A percentile compares a stretch with the other conserved stretches of the same genome.
Conservation (phyloP, 2,113 vertebrate species). For the Chinchilla lanigera region DNA sequence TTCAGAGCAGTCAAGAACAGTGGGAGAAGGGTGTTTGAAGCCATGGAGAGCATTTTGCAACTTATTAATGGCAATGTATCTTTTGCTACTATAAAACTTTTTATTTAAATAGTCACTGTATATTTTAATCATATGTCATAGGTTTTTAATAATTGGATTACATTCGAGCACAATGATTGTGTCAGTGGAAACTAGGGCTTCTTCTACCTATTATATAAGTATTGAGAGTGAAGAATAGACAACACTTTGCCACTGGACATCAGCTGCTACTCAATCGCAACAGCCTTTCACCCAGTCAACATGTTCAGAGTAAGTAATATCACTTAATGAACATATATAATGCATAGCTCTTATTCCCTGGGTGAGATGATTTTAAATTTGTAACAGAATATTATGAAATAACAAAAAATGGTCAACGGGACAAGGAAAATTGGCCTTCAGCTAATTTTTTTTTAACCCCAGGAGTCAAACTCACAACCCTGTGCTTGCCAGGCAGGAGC, state of each 20-base stretch:
- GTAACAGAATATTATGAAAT: constrained; percentile 38
- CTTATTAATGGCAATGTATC: neutral
- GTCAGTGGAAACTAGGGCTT: neutral
- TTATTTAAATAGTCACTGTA: neutral
- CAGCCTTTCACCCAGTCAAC: neutral
- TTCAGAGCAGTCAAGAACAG: neutral
- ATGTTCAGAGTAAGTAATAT: neutral
- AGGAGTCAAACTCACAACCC: no score
- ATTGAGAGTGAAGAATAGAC: neutral
- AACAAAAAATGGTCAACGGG: neutral
- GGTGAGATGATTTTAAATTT: constrained; percentile 36
- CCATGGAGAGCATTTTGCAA: neutral
- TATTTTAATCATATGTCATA: neutral
- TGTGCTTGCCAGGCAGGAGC: no score
- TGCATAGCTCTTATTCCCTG: neutral
- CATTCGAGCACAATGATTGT: neutral
- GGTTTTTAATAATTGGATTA: neutral
- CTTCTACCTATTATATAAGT: neutral
- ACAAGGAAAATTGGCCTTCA: constrained; percentile 40
- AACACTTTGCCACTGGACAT: neutral
- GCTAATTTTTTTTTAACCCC: neutral
- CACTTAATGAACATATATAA: neutral
- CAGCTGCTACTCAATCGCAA: neutral
- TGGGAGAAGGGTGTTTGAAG: neutral
- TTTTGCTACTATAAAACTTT: neutral